These are phyloP conservation scores for Seriola aureovittata DNA, from an alignment of 2,113 vertebrate species.

Conservation along the genomic window DNA sequence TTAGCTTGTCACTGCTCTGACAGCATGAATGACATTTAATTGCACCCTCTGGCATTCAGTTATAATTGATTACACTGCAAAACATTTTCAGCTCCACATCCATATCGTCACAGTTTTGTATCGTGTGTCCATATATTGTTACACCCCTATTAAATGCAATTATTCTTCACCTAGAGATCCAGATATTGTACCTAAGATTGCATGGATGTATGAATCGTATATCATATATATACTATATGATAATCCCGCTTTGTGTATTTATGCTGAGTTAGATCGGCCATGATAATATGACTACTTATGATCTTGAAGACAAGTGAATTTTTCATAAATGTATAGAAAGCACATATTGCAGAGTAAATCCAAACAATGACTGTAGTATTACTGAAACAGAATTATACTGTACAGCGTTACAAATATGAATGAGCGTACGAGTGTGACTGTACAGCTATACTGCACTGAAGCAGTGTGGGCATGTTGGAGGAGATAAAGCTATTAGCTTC, in stretches of 20 bases:
- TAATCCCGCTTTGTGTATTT: background rate
- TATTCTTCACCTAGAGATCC: background rate
- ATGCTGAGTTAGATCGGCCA: background rate
- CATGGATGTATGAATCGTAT: background rate
- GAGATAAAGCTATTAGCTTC: background rate
- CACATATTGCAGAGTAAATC: background rate
- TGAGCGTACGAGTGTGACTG: background rate
- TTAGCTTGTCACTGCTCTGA: background rate
- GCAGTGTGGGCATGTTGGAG: background rate
- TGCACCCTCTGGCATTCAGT: background rate
- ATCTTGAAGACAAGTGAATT: no score
- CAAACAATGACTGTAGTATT: background rate
- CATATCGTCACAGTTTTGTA: background rate
- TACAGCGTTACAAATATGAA: background rate
- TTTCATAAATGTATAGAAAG: background rate
- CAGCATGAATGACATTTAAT: background rate
- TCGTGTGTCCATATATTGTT: conserved; percentile 29
- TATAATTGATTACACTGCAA: background rate
- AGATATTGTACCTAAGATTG: background rate
- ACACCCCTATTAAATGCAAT: conserved; percentile 18
- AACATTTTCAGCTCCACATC: background rate
- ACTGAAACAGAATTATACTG: background rate
- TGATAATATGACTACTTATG: background rate
- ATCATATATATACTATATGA: background rate
- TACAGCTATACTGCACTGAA: background rate